A percentile compares a stretch with the other conserved stretches of the same genome.
phyloP scores from a whole-genome alignment of 2,888 invertebrate genomes.

The Caenorhabditis sulstoni region DNA sequence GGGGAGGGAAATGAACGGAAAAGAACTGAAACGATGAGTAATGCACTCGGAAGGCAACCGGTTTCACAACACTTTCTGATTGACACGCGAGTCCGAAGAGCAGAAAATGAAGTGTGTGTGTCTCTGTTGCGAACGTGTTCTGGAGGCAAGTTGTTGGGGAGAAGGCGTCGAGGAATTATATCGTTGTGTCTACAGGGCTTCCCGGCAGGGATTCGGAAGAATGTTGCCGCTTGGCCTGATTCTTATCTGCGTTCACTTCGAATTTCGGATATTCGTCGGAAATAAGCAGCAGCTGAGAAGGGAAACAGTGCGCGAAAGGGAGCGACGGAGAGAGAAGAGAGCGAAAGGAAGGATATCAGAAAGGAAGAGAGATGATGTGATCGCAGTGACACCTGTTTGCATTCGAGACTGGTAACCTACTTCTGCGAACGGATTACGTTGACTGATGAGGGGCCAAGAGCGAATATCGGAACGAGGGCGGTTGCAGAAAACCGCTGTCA shows the following conservation, averaged over 20 bases:
- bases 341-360: slow-evolving; percentile 9
- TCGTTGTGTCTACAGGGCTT: slow-evolving; percentile 14
- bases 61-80: background rate
- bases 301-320: background rate
- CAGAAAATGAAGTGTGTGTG: too few species aligned
- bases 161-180: slow-evolving; percentile 1
- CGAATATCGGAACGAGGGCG: slow-evolving; percentile 5
- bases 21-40: background rate
- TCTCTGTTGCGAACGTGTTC: too few species aligned
- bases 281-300: slow-evolving; percentile 13
- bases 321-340: slow-evolving; percentile 18
- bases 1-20: background rate
- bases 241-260: slow-evolving; percentile 48
- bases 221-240: slow-evolving; percentile 58
- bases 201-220: slow-evolving; percentile 25
- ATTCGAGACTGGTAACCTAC: slow-evolving; percentile 14
- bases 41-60: background rate
- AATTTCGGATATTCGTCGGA: slow-evolving; percentile 31
- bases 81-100: background rate
- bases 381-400: slow-evolving; percentile 16
- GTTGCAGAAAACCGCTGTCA: too few species aligned
- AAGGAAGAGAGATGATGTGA: slow-evolving; percentile 4
- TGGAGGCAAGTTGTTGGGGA: too few species aligned
- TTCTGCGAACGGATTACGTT: slow-evolving; percentile 5
- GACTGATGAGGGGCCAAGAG: background rate